Evolutionary conservation across 1,140 invertebrate species (phyloP).

Genomic region (Cotesia chilonis): DNA sequence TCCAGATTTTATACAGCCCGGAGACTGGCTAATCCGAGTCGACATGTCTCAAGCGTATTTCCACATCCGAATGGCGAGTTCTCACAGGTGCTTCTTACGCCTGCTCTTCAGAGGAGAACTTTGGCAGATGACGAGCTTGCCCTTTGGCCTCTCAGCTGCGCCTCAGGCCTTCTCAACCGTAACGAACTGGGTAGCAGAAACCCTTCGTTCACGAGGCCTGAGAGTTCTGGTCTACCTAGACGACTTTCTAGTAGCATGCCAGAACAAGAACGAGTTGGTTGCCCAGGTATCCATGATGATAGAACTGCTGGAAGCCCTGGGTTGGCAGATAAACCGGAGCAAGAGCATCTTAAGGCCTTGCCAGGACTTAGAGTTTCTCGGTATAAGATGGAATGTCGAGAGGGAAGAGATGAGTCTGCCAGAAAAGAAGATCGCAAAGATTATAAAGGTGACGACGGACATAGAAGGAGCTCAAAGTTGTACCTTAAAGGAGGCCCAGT

Average conservation of each 20-base stretch:
- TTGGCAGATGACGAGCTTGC: constrained; percentile 42
- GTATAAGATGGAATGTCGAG: constrained; percentile 49
- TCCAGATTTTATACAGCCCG: no score
- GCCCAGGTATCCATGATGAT: constrained; percentile 28
- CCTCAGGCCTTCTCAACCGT: constrained; percentile 49
- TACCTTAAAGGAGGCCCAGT: constrained; percentile 23
- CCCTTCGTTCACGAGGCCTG: constrained; percentile 45
- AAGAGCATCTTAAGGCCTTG: constrained; percentile 49
- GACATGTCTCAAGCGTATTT: constrained; percentile 45
- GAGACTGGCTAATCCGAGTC: no score
- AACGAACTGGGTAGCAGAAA: constrained; percentile 52
- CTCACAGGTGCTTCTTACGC: constrained; percentile 47
- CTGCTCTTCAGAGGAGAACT: constrained; percentile 43
- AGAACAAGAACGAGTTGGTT: constrained; percentile 43
- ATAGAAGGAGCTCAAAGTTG: neutral
- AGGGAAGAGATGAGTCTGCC: constrained; percentile 11
- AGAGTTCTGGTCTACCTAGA: constrained; percentile 45
- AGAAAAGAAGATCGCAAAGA: neutral
- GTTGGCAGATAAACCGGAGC: constrained; percentile 48
- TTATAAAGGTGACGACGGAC: neutral
- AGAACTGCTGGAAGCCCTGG: constrained; percentile 37
- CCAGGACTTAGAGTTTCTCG: constrained; percentile 49
- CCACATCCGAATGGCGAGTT: constrained; percentile 45
- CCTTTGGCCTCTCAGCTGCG: constrained; percentile 51
- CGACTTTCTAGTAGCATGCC: constrained; percentile 47